A percentile compares a stretch with the other conserved stretches of the same genome.
These are phyloP conservation scores for Chironomus riparius DNA, from an alignment of 2,888 invertebrate species.

Conservation along the genomic window DNA sequence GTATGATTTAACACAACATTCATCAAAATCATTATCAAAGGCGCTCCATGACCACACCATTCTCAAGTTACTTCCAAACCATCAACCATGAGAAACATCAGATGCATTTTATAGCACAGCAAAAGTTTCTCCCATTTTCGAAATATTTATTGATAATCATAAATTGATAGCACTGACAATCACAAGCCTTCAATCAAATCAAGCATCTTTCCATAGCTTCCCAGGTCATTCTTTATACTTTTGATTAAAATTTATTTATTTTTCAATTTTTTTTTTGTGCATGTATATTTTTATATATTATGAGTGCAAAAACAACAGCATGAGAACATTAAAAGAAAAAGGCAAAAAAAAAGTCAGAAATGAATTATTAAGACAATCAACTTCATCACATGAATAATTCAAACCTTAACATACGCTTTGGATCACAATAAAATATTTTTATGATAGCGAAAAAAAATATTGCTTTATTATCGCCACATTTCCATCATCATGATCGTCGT, in stretches of 20 bases:
- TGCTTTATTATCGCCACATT: slow-evolving; percentile 17
- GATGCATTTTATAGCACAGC: too few relatives aligned
- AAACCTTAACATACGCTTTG: background rate
- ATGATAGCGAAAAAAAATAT: slow-evolving; percentile 6
- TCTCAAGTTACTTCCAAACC: too few relatives aligned
- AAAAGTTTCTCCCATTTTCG: too few relatives aligned
- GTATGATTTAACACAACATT: too few relatives aligned
- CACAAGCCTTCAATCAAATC: too few relatives aligned
- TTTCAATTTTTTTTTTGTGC: background rate
- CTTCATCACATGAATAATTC: slow-evolving; percentile 26
- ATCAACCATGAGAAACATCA: too few relatives aligned
- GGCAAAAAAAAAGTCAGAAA: slow-evolving; percentile 2
- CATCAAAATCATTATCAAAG: too few relatives aligned
- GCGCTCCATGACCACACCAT: too few relatives aligned
- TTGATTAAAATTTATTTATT: background rate
- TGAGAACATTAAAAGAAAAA: background rate
- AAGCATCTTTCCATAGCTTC: too few relatives aligned
- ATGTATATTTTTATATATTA: background rate
- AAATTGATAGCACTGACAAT: too few relatives aligned
- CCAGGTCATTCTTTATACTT: background rate
- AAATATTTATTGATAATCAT: too few relatives aligned
- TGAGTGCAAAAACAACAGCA: background rate
- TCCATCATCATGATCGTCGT: slow-evolving; percentile 14
- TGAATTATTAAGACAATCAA: slow-evolving; percentile 26
- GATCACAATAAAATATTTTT: slow-evolving; percentile 19